Percentiles rank a stretch among this genome's conserved stretches.
Evolutionary conservation across 1,140 invertebrate species (phyloP).

Genomic region (Eufriesea mexicana): DNA sequence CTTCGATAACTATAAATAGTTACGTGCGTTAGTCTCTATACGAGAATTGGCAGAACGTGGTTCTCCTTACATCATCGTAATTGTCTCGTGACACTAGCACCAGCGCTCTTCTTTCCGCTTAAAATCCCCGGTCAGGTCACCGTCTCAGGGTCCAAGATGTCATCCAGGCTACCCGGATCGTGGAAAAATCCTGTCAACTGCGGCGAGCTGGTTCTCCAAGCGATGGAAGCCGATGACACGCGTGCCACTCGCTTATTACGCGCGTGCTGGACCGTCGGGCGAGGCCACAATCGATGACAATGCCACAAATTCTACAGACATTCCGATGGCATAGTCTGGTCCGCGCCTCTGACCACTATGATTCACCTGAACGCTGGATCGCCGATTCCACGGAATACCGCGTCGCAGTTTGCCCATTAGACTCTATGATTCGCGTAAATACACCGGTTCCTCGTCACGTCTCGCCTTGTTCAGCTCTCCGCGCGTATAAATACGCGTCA

Average conservation of each 20-base stretch:
- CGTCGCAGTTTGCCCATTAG: conserved; percentile 28
- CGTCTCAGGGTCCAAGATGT: too few relatives aligned
- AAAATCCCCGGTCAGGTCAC: too few relatives aligned
- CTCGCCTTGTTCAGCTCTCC: too few relatives aligned
- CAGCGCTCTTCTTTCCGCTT: too few relatives aligned
- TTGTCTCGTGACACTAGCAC: too few relatives aligned
- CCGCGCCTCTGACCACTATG: conserved; percentile 20
- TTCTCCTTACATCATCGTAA: too few relatives aligned
- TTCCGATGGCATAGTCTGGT: conserved; percentile 40
- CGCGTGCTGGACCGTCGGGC: background rate
- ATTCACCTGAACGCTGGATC: conserved; percentile 39
- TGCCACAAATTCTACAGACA: conserved; percentile 54
- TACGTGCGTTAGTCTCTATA: too few relatives aligned
- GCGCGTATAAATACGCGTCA: background rate
- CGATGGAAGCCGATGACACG: background rate
- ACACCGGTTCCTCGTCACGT: background rate
- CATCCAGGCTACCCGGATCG: too few relatives aligned
- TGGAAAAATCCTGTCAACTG: background rate
- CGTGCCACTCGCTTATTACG: conserved; percentile 28
- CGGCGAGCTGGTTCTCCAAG: background rate
- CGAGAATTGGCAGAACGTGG: too few relatives aligned
- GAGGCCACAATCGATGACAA: conserved; percentile 57
- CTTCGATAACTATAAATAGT: too few relatives aligned
- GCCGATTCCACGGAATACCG: conserved; percentile 17
- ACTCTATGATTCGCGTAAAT: conserved; percentile 46